Conservation (phyloP, 2,113 vertebrate species). For the Mus pahari region DNA sequence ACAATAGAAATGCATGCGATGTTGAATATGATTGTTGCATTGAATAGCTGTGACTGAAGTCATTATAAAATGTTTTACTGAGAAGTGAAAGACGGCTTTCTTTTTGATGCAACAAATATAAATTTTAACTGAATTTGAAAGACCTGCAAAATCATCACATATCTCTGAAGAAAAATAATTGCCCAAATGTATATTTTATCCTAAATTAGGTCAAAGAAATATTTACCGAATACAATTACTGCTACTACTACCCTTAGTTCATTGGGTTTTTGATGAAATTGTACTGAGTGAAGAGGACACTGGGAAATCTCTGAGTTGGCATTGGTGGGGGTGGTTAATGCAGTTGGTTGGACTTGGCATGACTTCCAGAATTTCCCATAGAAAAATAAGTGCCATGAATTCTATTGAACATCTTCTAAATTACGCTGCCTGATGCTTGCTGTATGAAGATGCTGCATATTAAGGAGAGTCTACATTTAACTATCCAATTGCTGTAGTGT, state of each 20-base stretch:
- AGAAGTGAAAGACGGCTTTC: neutral
- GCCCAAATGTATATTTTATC: neutral
- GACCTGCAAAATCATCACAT: neutral
- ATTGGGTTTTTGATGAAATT: neutral
- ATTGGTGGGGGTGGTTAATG: neutral
- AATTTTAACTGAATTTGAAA: neutral
- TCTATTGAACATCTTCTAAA: neutral
- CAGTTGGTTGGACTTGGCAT: neutral
- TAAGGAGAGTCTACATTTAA: neutral
- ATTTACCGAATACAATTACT: neutral
- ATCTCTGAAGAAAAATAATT: neutral
- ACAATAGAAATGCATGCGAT: neutral
- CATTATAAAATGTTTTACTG: neutral
- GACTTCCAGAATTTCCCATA: neutral
- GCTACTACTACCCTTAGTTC: neutral
- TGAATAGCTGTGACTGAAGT: neutral
- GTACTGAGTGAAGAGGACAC: neutral
- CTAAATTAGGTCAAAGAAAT: neutral
- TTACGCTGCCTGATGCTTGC: neutral
- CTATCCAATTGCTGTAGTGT: neutral
- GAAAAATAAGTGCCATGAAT: neutral
- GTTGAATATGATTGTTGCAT: neutral
- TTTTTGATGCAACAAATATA: neutral
- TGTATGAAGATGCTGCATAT: neutral
- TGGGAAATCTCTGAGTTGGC: neutral